Evolutionary conservation across 2,113 vertebrate species (phyloP), one percentile per base, ranked within the genome.

Genomic region (Eclectus roratus): DNA sequence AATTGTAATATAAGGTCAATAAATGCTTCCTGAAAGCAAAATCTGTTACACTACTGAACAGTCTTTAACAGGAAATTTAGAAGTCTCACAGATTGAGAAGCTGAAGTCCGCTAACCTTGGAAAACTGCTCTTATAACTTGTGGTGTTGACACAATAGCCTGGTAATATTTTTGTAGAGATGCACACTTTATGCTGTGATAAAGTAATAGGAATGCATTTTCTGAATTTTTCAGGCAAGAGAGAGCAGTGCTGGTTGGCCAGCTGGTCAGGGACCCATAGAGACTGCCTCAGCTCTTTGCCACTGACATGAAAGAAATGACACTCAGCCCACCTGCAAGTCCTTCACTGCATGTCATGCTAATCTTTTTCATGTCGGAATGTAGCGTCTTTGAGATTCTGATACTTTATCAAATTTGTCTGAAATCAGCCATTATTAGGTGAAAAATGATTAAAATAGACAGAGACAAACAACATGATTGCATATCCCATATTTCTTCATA

Each of bases 181-280:
- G 44, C 20, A 15, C 23, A 24, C 8, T 90, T 82, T n/a, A 15
- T 58, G 47, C 29, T 69, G 58, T 47, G 23, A 21, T 27, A 82
- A n/a, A 74, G 14, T 13, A 71, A n/a, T 19, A 46, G 13, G 47
- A 88, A 70, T 60, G 18, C 3, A 80, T 91, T 49, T 65, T 46
- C 47, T 87, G 28, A 50, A 71, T 19, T 33, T 33, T 55, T 29
- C 33, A 18, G 21, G 2, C 68, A 80, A 64, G 72, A 64, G 14
- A 12, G 0, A 2, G 12, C 7, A 21, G 13, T 3, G 11, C 27
- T 61, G 27, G 17, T 23, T 80, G 9, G 5, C 4, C 64, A 73
- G 4, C n/a, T 80, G 47, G 4, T 23, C 9, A 25, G 7, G 29
- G 18, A 53, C n/a, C 15, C 20, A 6, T 18, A 21, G 37, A 41